Evolutionary conservation across 2,113 vertebrate genomes (phyloP), one percentile per base, ranked within the genome.

Genomic region (Hiodon alosoides): DNA sequence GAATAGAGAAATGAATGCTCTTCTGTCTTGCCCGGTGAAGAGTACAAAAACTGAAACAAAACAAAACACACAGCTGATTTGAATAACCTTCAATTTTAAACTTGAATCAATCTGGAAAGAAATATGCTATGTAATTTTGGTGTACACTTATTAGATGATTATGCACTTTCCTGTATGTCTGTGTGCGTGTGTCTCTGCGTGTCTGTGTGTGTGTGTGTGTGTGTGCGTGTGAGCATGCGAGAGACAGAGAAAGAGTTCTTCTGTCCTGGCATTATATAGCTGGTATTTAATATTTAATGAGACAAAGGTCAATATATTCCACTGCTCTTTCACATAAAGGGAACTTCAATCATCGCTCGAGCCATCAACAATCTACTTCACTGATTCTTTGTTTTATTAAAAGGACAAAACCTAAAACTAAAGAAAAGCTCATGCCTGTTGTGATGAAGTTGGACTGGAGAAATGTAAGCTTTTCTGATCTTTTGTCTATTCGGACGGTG

Each of bases 251-350:
- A 72, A 80, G 69, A 77, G 64, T 85, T 85, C 81, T 81, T 81
- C 82, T 84, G 89, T 90, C 88, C 84, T 85, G 85, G 90, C 88
- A 87, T 93, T 92, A 88, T 85, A 82, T 86, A 93, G 88, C 90
- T 88, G 89, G 89, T 90, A 84, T 90, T 92, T 90, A 92, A 93
- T 95, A 93, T 93, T 93, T 95, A 93, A 93, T 92, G 91, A 93
- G 94, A 89, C 89, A 88, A 93, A 95, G 94, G 95, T 95, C 95
- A 95, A 89, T 80, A 90, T 91, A 92, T 95, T 93, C 91, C 90
- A 91, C 91, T 93, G 93, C 91, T 91, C 90, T 90, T 94, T 91
- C 91, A 90, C 88, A 91, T 89, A 88, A 87, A 89, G 92, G 90
- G 89, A 89, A 91, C 92, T 92, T 92, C 93, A 92, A 93, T 92